Base-by-base conservation (phyloP, 2,797 vertebrate genomes). In the Danio choprae region DNA sequence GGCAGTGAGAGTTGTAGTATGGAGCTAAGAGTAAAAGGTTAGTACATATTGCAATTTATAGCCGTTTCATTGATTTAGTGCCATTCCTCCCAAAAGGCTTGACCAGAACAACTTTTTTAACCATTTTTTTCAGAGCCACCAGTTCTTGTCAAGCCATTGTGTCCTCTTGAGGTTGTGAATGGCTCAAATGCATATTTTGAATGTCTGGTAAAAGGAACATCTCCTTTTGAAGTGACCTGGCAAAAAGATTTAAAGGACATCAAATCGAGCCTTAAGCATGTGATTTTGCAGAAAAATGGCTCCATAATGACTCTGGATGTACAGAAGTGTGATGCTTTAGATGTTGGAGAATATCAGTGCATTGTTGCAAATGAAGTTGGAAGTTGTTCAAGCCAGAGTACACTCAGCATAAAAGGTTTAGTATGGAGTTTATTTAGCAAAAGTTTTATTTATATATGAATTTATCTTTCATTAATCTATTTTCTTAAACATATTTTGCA, bases 11-110 rank as follows among this genome's bases (percentile, higher is more conserved):
- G 96, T 93, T 98, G 97, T 93, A 98, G 95, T 88, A 81, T 96
- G 89, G 97, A 99, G 78, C 91, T 99, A 69, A 97, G 94, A 92
- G 97, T 99, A 55, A 99, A 99, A 99, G 98, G 98, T 99, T 87
- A 46, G 98, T 96, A 60, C 38, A 48, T 50, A 55, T 73, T 59
- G 48, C 40, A 53, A 5, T 65, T 48, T 16, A 15, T 58, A 38
- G 53, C 41, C 38, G 10, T 69, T 75, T 64, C 36, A 15, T 4
- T 40, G 16, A 20, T 51, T 72, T 36, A 10, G 48, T 56, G 65
- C 68, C 4, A 9, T 10, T 5, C 4, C 22, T 29, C 51, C 44
- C 41, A 67, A 53, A 65, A 63, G 20, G 22, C 63, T 3, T 64
- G n/a, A 0, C 2, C 4, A 8, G 10, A 18, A 6, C 56, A 71